Percentiles rank a stretch among this genome's conserved stretches.
These are phyloP conservation scores for Sardinella longiceps DNA, from an alignment of 2,797 vertebrate genomes.

Conservation along the genomic window DNA sequence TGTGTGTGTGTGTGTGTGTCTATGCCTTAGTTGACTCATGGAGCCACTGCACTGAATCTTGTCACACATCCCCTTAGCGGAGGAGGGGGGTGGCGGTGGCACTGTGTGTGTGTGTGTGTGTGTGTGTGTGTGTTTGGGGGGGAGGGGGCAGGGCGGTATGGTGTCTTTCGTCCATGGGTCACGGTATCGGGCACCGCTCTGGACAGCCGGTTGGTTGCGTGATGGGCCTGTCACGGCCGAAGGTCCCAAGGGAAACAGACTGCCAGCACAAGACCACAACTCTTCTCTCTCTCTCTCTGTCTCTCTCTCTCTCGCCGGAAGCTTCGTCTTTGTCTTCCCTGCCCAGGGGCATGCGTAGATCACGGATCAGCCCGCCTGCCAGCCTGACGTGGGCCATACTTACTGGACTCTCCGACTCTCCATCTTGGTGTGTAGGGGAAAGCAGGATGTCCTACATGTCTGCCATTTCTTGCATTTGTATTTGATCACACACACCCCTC, in stretches of 20 bases:
- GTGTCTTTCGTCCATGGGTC: too few species aligned
- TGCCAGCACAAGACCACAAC: neutral
- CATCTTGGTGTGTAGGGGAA: neutral
- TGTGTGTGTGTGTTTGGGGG: too few species aligned
- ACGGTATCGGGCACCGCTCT: neutral
- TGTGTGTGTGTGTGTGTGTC: too few species aligned
- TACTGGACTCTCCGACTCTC: neutral
- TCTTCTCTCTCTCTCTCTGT: neutral
- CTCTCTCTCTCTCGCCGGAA: neutral
- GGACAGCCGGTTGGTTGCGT: neutral
- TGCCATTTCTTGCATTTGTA: neutral
- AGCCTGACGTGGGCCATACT: neutral
- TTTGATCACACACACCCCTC: neutral
- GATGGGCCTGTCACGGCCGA: neutral
- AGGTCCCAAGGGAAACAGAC: neutral
- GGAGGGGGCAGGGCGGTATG: too few species aligned
- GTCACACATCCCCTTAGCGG: neutral
- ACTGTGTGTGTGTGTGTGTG: too few species aligned
- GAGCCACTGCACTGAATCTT: constrained; percentile 4
- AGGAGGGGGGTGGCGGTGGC: too few species aligned
- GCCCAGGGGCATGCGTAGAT: neutral
- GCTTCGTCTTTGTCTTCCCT: neutral
- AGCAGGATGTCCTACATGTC: neutral
- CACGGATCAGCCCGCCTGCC: neutral
- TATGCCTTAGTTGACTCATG: too few species aligned